Evolutionary conservation across 2,888 invertebrate genomes (phyloP).

Genomic region (Nomada flava): DNA sequence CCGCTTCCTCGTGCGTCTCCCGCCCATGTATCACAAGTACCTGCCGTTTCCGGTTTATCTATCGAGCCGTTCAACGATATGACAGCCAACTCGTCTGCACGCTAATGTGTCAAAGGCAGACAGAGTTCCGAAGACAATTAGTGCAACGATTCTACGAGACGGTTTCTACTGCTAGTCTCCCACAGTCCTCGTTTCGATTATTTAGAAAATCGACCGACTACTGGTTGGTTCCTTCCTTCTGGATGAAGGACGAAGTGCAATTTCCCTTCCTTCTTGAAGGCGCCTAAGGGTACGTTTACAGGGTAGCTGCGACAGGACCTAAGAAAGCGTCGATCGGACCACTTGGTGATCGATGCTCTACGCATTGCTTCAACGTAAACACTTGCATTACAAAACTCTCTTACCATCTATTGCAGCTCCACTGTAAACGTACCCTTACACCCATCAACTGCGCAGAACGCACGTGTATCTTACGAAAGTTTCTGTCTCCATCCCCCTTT

Average conservation of each 20-base stretch:
- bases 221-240: slow-evolving; percentile 28
- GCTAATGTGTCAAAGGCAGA: slow-evolving; percentile 72
- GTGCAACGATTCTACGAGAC: slow-evolving; percentile 44
- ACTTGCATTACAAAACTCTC: no score
- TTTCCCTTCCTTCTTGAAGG: not conserved
- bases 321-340: no score
- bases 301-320: no score
- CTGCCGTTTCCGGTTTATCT: slow-evolving; percentile 74
- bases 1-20: slow-evolving; percentile 60
- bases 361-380: no score
- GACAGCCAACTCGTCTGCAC: slow-evolving; percentile 55
- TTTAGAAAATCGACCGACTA: slow-evolving; percentile 51
- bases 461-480: slow-evolving; percentile 16
- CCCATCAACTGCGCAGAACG: slow-evolving; percentile 4
- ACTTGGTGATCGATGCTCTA: no score
- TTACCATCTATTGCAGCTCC: no score
- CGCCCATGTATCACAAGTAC: slow-evolving; percentile 58
- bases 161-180: slow-evolving; percentile 32
- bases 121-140: slow-evolving; percentile 68
- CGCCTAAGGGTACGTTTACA: not conserved
- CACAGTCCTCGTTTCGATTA: slow-evolving; percentile 41
- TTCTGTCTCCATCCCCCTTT: slow-evolving; percentile 10
- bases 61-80: slow-evolving; percentile 65
- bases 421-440: slow-evolving; percentile 1
- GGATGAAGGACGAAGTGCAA: slow-evolving; percentile 31